phyloP scores from a whole-genome alignment of 1,140 invertebrate species.

The Phthorimaea operculella region DNA sequence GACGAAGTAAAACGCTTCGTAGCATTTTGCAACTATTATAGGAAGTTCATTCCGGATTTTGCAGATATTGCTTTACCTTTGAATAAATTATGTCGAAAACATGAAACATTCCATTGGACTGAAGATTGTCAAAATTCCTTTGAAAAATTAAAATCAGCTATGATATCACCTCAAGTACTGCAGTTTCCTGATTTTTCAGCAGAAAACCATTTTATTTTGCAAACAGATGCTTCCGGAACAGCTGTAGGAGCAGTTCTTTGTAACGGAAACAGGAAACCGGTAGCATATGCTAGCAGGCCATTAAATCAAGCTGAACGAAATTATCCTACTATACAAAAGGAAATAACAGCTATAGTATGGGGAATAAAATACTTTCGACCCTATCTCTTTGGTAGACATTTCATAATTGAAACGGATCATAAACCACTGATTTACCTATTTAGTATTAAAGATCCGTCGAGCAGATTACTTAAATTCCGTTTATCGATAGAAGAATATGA shows the following conservation, averaged over 20 bases:
- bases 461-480: constrained; percentile 42
- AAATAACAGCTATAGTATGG: constrained; percentile 51
- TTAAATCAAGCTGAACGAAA: constrained; percentile 49
- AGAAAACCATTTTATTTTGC: constrained; percentile 22
- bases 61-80: background rate
- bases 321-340: constrained; percentile 52
- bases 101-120: background rate
- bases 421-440: constrained; percentile 44
- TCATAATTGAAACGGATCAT: constrained; percentile 45
- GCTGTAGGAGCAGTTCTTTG: constrained; percentile 38
- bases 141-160: constrained; percentile 23
- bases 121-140: constrained; percentile 34
- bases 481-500: constrained; percentile 44
- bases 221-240: constrained; percentile 33
- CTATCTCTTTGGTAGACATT: constrained; percentile 38
- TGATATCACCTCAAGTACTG: constrained; percentile 23
- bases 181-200: constrained; percentile 20
- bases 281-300: constrained; percentile 45
- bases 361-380: constrained; percentile 52
- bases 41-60: background rate
- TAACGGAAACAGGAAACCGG: constrained; percentile 37
- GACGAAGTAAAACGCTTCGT: constrained; percentile 4
- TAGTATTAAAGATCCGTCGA: constrained; percentile 33
- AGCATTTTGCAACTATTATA: background rate
- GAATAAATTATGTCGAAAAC: background rate